Conservation (phyloP, 2,113 vertebrate genomes). For the Ursus arctos region DNA sequence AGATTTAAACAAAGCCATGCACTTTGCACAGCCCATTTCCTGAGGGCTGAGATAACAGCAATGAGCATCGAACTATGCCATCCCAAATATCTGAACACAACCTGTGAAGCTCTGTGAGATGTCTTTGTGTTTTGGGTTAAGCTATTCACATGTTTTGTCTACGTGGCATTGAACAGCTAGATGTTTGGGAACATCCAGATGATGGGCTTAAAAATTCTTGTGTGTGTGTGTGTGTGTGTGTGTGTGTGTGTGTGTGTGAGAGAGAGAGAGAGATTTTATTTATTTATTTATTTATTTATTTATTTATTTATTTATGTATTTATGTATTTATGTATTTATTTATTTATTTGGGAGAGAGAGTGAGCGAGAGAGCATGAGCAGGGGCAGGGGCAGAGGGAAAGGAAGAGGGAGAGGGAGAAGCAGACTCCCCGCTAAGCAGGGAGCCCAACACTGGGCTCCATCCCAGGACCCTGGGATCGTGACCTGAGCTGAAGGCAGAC, state of each 20-base stretch:
- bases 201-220: not conserved
- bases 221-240: not conserved
- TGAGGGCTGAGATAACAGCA: not conserved
- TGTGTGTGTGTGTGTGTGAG: not conserved
- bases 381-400: not conserved
- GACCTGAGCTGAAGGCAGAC: not conserved
- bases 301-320: too few species aligned
- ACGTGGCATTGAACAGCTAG: not conserved
- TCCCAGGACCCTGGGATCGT: not conserved
- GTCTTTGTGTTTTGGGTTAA: not conserved
- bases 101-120: not conserved
- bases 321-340: not conserved
- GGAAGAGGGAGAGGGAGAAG: not conserved
- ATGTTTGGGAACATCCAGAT: conserved; percentile 57
- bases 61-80: not conserved
- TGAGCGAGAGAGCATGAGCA: not conserved
- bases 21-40: not conserved
- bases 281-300: not conserved
- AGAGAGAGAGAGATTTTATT: not conserved
- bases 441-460: not conserved
- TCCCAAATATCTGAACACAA: not conserved
- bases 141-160: conserved; percentile 66
- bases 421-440: not conserved
- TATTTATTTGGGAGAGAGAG: too few species aligned
- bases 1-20: not conserved